Conservation (phyloP, 2,888 invertebrate genomes). For the Papilio elwesi region DNA sequence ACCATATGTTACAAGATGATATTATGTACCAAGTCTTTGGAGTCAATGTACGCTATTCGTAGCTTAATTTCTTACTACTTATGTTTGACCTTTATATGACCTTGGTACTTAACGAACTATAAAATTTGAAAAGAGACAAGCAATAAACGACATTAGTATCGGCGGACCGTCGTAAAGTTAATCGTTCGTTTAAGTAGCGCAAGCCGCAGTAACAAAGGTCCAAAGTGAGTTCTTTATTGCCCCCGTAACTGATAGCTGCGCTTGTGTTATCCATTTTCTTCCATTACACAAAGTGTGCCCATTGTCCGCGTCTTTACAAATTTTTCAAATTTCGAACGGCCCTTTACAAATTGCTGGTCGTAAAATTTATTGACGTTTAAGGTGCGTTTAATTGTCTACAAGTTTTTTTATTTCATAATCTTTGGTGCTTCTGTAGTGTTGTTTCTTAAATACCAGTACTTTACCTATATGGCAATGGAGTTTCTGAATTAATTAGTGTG, state of each 20-base stretch:
- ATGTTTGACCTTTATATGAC: conserved; percentile 14
- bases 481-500: background rate
- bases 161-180: conserved; percentile 43
- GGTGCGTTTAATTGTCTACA: conserved; percentile 10
- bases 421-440: background rate
- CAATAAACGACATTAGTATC: conserved; percentile 38
- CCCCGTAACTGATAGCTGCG: conserved; percentile 68
- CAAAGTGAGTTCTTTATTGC: conserved; percentile 74
- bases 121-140: conserved; percentile 34
- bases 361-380: conserved; percentile 31
- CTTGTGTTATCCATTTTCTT: conserved; percentile 67
- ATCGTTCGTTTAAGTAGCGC: conserved; percentile 53
- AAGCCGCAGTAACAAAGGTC: conserved; percentile 67
- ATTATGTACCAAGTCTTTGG: too few species aligned
- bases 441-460: background rate
- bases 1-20: too few species aligned
- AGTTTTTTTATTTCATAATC: background rate
- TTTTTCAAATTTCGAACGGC: conserved; percentile 43
- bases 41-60: too few species aligned
- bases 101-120: conserved; percentile 40
- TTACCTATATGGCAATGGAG: background rate
- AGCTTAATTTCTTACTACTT: background rate
- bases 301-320: conserved; percentile 61
- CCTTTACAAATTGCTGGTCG: conserved; percentile 45
- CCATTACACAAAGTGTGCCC: conserved; percentile 75